phyloP scores from a whole-genome alignment of 1,140 invertebrate genomes.

The Tetramorium simillimum region DNA sequence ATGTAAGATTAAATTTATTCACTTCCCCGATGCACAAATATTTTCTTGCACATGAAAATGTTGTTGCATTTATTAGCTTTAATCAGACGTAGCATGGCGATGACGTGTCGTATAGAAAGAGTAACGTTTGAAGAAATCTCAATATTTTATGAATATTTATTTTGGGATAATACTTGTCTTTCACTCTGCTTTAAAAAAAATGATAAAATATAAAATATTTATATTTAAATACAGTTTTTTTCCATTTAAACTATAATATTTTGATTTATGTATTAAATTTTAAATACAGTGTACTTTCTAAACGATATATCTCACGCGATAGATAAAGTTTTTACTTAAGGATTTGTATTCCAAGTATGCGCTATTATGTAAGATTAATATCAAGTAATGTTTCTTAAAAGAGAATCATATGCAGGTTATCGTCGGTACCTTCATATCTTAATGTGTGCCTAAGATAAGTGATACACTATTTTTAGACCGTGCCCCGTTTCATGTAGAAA shows the following conservation, averaged over 20 bases:
- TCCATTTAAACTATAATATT: not conserved
- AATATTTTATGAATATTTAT: not conserved
- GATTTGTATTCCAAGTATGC: not conserved
- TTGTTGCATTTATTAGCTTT: slow-evolving; percentile 26
- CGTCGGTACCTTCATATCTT: slow-evolving; percentile 19
- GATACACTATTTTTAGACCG: slow-evolving; percentile 31
- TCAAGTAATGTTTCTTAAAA: not conserved
- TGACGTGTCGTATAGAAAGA: not conserved
- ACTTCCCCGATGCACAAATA: slow-evolving; percentile 10
- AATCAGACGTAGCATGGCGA: not conserved
- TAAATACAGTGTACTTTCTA: not conserved
- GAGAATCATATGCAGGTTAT: slow-evolving; percentile 41
- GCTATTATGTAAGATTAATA: slow-evolving; percentile 18
- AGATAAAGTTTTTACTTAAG: not conserved
- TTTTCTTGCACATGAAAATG: not conserved
- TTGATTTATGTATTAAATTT: not conserved
- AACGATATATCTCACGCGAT: not conserved
- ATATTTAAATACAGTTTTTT: not conserved
- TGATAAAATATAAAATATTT: not conserved
- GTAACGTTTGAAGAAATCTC: not conserved
- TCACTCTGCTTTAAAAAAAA: not conserved
- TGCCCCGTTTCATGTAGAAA: not conserved
- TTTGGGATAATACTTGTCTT: not conserved
- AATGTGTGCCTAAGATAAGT: slow-evolving; percentile 26
- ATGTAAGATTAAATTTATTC: slow-evolving; percentile 1